Evolutionary conservation across 2,113 vertebrate species (phyloP), one percentile per base, ranked within the genome.

Genomic region (Herpailurus yagouaroundi): DNA sequence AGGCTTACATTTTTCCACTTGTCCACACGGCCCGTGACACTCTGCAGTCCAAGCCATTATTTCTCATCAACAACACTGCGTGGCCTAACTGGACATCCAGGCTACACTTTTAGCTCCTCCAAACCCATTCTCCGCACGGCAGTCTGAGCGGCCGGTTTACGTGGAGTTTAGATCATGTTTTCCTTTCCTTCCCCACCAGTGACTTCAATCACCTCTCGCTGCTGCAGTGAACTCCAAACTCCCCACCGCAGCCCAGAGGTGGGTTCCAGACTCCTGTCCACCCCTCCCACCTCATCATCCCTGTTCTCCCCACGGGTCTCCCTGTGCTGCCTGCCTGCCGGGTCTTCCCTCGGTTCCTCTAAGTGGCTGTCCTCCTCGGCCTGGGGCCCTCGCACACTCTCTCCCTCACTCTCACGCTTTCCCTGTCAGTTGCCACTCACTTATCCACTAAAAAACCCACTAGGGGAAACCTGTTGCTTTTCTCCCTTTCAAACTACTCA

Each of bases 321-420:
- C 60, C 0, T 33, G 2, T 0, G 3, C 55, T 38, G 27, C 9
- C 9, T 31, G 15, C 29, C 23, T 31, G 68, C 68, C 11, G 4
- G n/a, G 60, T 36, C 82, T 60, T 16, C 48, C 63, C 45, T 41
- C 69, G 12, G 60, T 18, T 55, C n/a, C 80, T 66, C 85, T 4
- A 15, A 25, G 1, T 1, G 3, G 38, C 21, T 2, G 52, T 4
- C 45, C 19, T 60, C 38, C 18, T 87, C n/a, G 14, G 29, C 1
- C 0, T 7, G 31, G 13, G 7, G 21, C 71, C 68, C 83, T 50
- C 88, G 9, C 41, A 38, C 2, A 18, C 3, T 9, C 10, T 15
- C 27, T 23, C 29, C 5, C 21, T 50, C 18, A 27, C 11, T 55
- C 18, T 9, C 84, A 73, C 1, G 0, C 33, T 31, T 31, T 69